Base-by-base conservation (phyloP, 2,113 vertebrate species). In the Coryphaenoides rupestris region DNA sequence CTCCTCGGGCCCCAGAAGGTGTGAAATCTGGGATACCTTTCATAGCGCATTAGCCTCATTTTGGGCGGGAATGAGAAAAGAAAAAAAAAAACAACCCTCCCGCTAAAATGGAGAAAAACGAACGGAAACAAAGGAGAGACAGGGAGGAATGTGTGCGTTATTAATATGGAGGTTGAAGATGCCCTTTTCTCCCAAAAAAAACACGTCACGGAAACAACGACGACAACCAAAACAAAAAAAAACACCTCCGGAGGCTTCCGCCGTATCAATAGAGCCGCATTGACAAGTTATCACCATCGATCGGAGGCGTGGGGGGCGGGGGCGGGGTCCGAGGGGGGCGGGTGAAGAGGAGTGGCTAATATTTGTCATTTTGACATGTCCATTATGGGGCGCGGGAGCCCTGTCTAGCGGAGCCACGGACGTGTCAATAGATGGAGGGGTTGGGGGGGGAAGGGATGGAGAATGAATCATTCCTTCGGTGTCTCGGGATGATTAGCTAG, bases 11-110 rank as follows among this genome's bases (percentile, higher is more conserved):
- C 77, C 85, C 82, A 78, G 84, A 86, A 86, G 87, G 83, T 90
- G 88, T 85, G 85, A 90, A 89, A 87, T 84, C 85, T 89, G 82
- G 81, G 80, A 83, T 88, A 88, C 83, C 86, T 88, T 88, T 91
- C 85, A 87, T 86, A 88, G 86, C 84, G 86, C 80, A 86, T 87
- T 88, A 88, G 81, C 83, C 81, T 90, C 82, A 80, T 84, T 90
- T 84, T 87, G 83, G 80, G 66, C 65, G 67, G 74, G 78, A 70
- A 74, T 72, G 77, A 78, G 10, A 50, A 55, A 15, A 66, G 59
- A 60, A 52, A 40, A 19, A 54, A 56, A 77, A 60, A 76, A 71
- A 66, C 72, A 80, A 40, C 21, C n/a, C n/a, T n/a, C n/a, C n/a
- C n/a, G 55, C 19, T 26, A 50, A 50, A 12, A 55, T 21, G 19